These are phyloP conservation scores for Tanypteryx hageni DNA, from an alignment of 2,888 invertebrate genomes.

Conservation along the genomic window DNA sequence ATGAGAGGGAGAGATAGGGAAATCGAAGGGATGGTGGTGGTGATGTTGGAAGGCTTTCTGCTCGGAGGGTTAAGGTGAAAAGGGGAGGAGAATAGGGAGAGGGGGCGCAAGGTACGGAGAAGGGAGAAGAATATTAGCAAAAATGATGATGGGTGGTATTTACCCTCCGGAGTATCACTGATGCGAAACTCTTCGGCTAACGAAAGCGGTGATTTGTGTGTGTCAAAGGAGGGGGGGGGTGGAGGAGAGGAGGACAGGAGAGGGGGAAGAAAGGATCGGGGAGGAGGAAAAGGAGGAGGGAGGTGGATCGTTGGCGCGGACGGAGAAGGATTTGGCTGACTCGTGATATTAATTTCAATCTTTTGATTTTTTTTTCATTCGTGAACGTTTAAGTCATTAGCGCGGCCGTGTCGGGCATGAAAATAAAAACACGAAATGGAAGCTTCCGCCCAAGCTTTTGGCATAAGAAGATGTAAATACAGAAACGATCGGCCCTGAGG, in stretches of 20 bases:
- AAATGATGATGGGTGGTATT: conserved; percentile 63
- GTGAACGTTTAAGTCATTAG: conserved; percentile 62
- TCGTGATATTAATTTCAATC: conserved; percentile 35
- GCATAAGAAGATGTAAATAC: neutral
- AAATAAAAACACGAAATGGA: neutral
- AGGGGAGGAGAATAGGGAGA: conserved; percentile 67
- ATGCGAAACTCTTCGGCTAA: conserved; percentile 59
- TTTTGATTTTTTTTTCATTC: conserved; percentile 10
- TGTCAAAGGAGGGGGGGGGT: conserved; percentile 33
- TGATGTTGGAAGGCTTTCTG: conserved; percentile 62
- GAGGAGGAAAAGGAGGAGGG: neutral
- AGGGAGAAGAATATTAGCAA: conserved; percentile 69
- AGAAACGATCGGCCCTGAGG: neutral
- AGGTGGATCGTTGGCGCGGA: neutral
- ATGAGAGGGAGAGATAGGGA: conserved; percentile 62
- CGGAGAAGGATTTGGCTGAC: neutral
- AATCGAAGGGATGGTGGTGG: conserved; percentile 1
- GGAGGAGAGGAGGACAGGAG: conserved; percentile 49
- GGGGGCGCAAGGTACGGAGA: conserved; percentile 71
- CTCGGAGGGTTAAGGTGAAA: conserved; percentile 60
- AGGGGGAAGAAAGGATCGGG: conserved; percentile 44
- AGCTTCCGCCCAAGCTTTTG: neutral
- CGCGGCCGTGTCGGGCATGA: neutral
- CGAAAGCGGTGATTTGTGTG: conserved; percentile 61
- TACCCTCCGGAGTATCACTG: conserved; percentile 61